Percentiles rank a stretch among this genome's conserved stretches.
These are phyloP conservation scores for Drosophila paulistorum DNA, from an alignment of 1,140 invertebrate species.

Conservation along the genomic window DNA sequence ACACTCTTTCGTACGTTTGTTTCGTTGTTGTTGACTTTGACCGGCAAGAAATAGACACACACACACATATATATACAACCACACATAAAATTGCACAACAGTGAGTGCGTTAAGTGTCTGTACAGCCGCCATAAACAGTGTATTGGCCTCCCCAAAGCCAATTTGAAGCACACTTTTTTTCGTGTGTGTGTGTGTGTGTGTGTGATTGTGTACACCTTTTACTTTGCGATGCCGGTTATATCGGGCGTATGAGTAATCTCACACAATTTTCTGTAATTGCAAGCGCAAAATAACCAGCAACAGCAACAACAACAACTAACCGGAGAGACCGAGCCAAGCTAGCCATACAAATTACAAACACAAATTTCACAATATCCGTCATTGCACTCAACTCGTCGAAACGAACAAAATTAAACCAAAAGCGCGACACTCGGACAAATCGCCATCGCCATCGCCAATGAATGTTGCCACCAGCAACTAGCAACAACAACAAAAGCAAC, in stretches of 20 bases:
- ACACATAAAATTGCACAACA: constrained; percentile 59
- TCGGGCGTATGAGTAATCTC: constrained; percentile 77
- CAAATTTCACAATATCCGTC: constrained; percentile 78
- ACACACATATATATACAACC: background rate
- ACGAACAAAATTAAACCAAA: constrained; percentile 66
- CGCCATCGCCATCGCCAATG: constrained; percentile 28
- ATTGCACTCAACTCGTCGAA: constrained; percentile 76
- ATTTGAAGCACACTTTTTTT: constrained; percentile 74
- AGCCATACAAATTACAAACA: constrained; percentile 73
- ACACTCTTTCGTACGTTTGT: constrained; percentile 65
- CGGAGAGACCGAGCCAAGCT: constrained; percentile 17
- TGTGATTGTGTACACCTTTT: constrained; percentile 65
- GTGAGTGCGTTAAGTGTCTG: constrained; percentile 27
- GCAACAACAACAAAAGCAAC: background rate
- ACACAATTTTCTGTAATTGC: constrained; percentile 77
- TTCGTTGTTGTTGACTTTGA: constrained; percentile 72
- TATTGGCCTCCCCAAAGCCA: constrained; percentile 73
- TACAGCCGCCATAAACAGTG: constrained; percentile 64
- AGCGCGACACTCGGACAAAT: constrained; percentile 66
- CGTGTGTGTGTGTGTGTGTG: too few relatives aligned
- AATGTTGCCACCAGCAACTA: constrained; percentile 15
- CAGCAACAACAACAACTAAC: constrained; percentile 30
- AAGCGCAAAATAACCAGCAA: constrained; percentile 44
- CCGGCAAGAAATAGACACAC: constrained; percentile 44
- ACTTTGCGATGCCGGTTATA: constrained; percentile 77